phyloP scores from a whole-genome alignment of 2,888 invertebrate genomes.

The Dryocosmus kuriphilus region DNA sequence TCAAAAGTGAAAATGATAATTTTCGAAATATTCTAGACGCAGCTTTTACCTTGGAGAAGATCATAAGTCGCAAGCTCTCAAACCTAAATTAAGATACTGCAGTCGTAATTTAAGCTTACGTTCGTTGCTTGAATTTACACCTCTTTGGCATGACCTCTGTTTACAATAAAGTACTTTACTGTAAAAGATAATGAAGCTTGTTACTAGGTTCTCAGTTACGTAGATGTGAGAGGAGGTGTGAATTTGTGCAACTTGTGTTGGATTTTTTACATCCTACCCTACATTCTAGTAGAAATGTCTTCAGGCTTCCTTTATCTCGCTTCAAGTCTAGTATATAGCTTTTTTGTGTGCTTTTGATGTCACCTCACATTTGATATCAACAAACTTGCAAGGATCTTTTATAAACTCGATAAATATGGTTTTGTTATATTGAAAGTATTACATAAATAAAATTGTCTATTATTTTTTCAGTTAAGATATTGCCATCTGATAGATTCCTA shows the following conservation, averaged over 20 bases:
- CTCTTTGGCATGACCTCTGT: not conserved
- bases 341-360: not conserved
- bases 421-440: not conserved
- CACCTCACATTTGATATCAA: not conserved
- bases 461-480: too few species aligned
- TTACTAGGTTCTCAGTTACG: not conserved
- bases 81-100: not conserved
- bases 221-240: not conserved
- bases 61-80: too few species aligned
- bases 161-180: not conserved
- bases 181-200: slow-evolving; percentile 7
- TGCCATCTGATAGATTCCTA: too few species aligned
- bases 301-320: slow-evolving; percentile 7
- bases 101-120: too few species aligned
- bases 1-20: not conserved
- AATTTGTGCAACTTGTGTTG: slow-evolving; percentile 1
- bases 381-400: not conserved
- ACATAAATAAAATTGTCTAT: not conserved
- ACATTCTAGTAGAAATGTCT: slow-evolving; percentile 12
- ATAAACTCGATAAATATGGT: not conserved
- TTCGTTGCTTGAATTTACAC: too few species aligned
- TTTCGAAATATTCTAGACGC: not conserved
- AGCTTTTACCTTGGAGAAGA: not conserved
- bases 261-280: not conserved
- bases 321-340: not conserved